Conservation (phyloP, 1,140 invertebrate genomes). For the Mycetomoellerius zeteki region DNA sequence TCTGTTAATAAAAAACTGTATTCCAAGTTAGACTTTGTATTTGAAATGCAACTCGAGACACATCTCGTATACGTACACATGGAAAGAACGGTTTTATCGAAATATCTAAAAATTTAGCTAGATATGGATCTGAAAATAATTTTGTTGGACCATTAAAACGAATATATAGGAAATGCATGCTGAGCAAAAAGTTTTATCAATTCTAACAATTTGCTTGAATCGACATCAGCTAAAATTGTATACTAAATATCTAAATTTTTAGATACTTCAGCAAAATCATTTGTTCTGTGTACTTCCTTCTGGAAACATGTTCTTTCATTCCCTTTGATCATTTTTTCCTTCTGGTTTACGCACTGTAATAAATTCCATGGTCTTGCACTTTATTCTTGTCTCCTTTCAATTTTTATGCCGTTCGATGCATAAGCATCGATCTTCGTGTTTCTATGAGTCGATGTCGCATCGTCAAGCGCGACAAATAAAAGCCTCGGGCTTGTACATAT, state of each 20-base stretch:
- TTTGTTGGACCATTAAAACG: too few relatives aligned
- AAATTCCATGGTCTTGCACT: constrained; percentile 25
- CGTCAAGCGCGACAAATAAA: constrained; percentile 55
- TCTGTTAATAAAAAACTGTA: neutral
- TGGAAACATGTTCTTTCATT: neutral
- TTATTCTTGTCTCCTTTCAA: constrained; percentile 34
- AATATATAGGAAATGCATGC: too few relatives aligned
- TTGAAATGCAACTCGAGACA: neutral
- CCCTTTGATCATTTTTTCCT: neutral
- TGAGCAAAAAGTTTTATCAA: too few relatives aligned
- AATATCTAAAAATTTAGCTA: too few relatives aligned
- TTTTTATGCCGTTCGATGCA: constrained; percentile 4
- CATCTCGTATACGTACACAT: too few relatives aligned
- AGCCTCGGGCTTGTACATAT: constrained; percentile 4
- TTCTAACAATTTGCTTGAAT: too few relatives aligned
- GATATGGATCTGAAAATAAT: too few relatives aligned
- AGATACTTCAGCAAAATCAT: too few relatives aligned
- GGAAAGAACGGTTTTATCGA: too few relatives aligned
- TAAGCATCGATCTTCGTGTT: constrained; percentile 56
- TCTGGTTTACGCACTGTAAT: neutral
- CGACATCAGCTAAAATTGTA: too few relatives aligned
- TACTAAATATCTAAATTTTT: too few relatives aligned
- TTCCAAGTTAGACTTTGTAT: neutral
- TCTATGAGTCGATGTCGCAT: constrained; percentile 35
- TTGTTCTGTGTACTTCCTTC: neutral